Base-by-base conservation (phyloP, 2,888 invertebrate genomes). In the Agrenia bidenticulata region DNA sequence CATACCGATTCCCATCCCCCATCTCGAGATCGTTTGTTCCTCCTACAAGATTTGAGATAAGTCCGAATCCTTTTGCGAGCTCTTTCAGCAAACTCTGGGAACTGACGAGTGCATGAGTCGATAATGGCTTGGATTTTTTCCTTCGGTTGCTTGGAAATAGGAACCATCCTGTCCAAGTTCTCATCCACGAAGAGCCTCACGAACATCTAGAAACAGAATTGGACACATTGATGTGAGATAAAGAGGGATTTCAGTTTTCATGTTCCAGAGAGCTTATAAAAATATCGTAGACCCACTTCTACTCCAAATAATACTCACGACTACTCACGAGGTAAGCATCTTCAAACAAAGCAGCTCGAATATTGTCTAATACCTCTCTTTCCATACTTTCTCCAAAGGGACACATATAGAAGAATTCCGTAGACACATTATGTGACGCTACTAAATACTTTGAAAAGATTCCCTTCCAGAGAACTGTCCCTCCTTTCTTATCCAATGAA, bases 101-200 rank as follows among this genome's bases (percentile, higher is more conserved):
- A 96, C 83, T 96, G 96, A 77, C 96, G 85, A 70, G 94, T 92
- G 82, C 96, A 96, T 21, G 95, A 95, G 80, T 96, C 96, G 72
- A 96, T 93, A 79, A 96, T 96, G 21, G 95, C 96, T 79, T 96
- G 95, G 76, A 96, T 94, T 83, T 96, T 96, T 80, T 96, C 96
- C 80, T 96, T 96, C 9, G 96, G 96, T 82, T 96, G 96, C 80
- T 96, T 94, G 60, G 95, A 95, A 78, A 96, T 96, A 64, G 96
- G 96, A 64, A 96, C 94, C 84, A 94, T 94, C 79, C 96, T 87
- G 81, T 96, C 96, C 77, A 96, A 84, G 80, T 96, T 96, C 82
- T 96, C 96, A 80, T 96, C 96, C 69, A 96, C 96, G 82, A 96
- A 96, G 67, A 96, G 84, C 49, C 96, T 88, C 69, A 96, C 95